Evolutionary conservation across 2,888 invertebrate species (phyloP).

Genomic region (Epirrhoe tristata): DNA sequence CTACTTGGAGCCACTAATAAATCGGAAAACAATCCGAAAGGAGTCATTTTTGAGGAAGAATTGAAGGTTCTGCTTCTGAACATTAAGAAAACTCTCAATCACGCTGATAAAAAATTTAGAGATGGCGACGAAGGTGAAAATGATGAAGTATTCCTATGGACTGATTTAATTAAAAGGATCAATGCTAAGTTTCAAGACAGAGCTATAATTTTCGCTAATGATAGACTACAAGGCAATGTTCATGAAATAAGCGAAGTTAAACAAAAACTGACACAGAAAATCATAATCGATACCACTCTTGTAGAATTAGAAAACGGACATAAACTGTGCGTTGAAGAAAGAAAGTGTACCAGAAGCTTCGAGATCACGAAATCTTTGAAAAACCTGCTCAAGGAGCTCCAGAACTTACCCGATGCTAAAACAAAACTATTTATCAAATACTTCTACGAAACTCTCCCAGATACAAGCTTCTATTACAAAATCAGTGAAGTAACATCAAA

Average conservation of each 20-base stretch:
- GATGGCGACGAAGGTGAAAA: constrained; percentile 48
- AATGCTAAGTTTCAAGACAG: constrained; percentile 61
- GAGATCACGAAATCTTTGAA: constrained; percentile 31
- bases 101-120: constrained; percentile 47
- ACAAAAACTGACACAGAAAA: constrained; percentile 55
- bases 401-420: constrained; percentile 20
- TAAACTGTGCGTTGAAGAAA: constrained; percentile 59
- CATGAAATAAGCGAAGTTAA: constrained; percentile 45
- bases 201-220: constrained; percentile 48
- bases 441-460: constrained; percentile 42
- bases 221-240: constrained; percentile 47
- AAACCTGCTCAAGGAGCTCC: constrained; percentile 25
- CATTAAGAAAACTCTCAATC: constrained; percentile 55
- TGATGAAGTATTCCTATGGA: constrained; percentile 53
- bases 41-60: constrained; percentile 51
- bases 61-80: constrained; percentile 52
- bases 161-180: constrained; percentile 62
- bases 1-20: constrained; percentile 46
- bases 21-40: constrained; percentile 24
- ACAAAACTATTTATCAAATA: constrained; percentile 42
- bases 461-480: constrained; percentile 55
- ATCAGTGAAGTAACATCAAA: constrained; percentile 57
- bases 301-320: constrained; percentile 61
- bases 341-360: constrained; percentile 56
- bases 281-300: constrained; percentile 54